A percentile compares a stretch with the other conserved stretches of the same genome.
Evolutionary conservation across 2,888 invertebrate genomes (phyloP).

Genomic region (Amiota communis): DNA sequence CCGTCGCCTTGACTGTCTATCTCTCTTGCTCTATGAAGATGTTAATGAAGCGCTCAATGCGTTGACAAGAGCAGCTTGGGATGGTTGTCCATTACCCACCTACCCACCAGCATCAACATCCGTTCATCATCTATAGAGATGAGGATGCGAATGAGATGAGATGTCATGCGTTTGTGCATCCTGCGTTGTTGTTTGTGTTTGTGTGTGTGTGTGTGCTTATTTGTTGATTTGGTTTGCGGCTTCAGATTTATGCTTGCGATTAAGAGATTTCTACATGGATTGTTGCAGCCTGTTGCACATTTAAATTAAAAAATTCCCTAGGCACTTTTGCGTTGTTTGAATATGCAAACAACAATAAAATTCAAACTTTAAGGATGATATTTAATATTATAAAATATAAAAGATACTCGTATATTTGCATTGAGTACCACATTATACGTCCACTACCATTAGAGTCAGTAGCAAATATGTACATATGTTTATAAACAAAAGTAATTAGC

Average conservation of each 20-base stretch:
- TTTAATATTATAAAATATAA: too few relatives aligned
- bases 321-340: too few relatives aligned
- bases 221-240: slow-evolving; percentile 25
- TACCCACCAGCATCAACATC: too few relatives aligned
- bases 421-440: too few relatives aligned
- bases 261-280: neutral
- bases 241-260: neutral
- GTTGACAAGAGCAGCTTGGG: neutral
- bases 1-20: neutral
- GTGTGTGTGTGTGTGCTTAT: slow-evolving; percentile 15
- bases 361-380: too few relatives aligned
- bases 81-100: neutral
- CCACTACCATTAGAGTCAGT: too few relatives aligned
- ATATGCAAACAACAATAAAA: too few relatives aligned
- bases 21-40: neutral
- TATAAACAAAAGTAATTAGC: too few relatives aligned
- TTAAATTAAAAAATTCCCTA: neutral
- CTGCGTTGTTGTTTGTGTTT: neutral
- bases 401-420: too few relatives aligned
- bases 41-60: slow-evolving; percentile 13
- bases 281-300: slow-evolving; percentile 30
- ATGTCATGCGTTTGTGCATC: slow-evolving; percentile 2
- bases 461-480: too few relatives aligned
- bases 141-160: neutral
- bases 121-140: neutral